These are phyloP conservation scores for Eupeodes luniger DNA, from an alignment of 2,888 invertebrate species.

Conservation along the genomic window DNA sequence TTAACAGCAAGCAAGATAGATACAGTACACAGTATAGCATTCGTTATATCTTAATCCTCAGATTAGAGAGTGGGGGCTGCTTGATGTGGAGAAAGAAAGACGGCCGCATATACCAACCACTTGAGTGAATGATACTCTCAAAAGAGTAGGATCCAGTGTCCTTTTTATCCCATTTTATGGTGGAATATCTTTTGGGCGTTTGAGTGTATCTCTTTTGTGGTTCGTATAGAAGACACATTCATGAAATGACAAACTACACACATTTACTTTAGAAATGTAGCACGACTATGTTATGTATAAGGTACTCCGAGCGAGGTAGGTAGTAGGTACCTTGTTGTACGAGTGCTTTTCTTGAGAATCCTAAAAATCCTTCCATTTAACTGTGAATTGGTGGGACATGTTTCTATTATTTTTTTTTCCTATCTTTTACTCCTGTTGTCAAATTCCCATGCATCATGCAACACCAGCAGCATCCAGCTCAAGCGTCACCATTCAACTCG, in stretches of 20 bases:
- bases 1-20: background rate
- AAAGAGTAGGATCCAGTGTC: constrained; percentile 60
- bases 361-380: constrained; percentile 64
- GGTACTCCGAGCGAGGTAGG: too few relatives aligned
- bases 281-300: too few relatives aligned
- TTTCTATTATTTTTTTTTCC: constrained; percentile 37
- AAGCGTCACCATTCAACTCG: constrained; percentile 1
- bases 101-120: constrained; percentile 61
- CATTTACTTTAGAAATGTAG: constrained; percentile 32
- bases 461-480: background rate
- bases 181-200: constrained; percentile 38
- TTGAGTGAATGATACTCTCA: constrained; percentile 72
- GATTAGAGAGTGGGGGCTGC: background rate
- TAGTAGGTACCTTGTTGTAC: background rate
- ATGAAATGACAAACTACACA: constrained; percentile 51
- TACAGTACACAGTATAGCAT: background rate
- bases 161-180: constrained; percentile 42
- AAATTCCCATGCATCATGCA: constrained; percentile 44
- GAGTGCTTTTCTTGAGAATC: constrained; percentile 49
- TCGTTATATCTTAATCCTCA: constrained; percentile 11
- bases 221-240: constrained; percentile 13
- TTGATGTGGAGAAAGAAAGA: background rate
- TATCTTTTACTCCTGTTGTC: constrained; percentile 2
- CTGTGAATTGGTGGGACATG: constrained; percentile 69
- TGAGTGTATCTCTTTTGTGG: constrained; percentile 38